Evolutionary conservation across 2,888 invertebrate genomes (phyloP).

Genomic region (Eupithecia pulchellata): DNA sequence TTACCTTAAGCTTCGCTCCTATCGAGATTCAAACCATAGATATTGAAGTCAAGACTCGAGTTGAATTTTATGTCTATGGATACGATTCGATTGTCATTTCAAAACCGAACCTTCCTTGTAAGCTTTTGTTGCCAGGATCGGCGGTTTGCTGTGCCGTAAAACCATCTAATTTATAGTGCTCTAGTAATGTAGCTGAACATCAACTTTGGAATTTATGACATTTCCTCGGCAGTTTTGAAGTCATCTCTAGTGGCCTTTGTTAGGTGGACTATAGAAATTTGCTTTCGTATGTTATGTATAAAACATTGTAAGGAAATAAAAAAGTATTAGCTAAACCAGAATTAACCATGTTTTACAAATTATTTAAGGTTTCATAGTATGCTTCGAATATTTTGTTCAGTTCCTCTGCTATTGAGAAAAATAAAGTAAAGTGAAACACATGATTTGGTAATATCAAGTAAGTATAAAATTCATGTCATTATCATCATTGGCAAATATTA

Average conservation of each 20-base stretch:
- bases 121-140: slow-evolving; percentile 1
- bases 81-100: slow-evolving; percentile 7
- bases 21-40: background rate
- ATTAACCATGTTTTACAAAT: background rate
- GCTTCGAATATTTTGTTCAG: background rate
- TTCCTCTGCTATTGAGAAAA: background rate
- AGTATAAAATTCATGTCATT: background rate
- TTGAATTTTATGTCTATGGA: slow-evolving; percentile 3
- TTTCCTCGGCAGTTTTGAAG: background rate
- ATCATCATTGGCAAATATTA: too few species aligned
- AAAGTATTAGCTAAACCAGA: background rate
- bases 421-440: background rate
- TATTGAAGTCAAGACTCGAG: background rate
- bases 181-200: slow-evolving; percentile 7
- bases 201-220: slow-evolving; percentile 9
- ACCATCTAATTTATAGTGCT: slow-evolving; percentile 9
- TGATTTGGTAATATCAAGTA: background rate
- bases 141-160: slow-evolving; percentile 12
- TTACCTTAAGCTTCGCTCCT: background rate
- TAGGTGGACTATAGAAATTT: background rate
- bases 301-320: background rate
- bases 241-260: background rate
- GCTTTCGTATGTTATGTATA: background rate
- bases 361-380: background rate
- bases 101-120: background rate